Percentiles rank a stretch among this genome's conserved stretches.
These are phyloP conservation scores for Salvelinus alpinus DNA, from an alignment of 2,113 vertebrate genomes.

Conservation along the genomic window DNA sequence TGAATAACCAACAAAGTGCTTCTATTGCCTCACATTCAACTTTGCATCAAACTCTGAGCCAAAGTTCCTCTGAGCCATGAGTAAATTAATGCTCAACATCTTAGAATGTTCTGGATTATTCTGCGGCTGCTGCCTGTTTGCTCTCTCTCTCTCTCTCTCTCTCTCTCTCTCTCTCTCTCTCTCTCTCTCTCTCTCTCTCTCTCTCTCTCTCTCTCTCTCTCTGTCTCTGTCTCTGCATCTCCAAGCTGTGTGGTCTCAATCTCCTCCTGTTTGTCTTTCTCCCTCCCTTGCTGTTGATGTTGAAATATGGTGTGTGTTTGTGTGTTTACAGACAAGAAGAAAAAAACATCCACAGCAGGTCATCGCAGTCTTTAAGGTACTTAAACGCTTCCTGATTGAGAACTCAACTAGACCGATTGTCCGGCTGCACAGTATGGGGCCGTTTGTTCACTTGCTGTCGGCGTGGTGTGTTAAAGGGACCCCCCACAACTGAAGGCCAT, in stretches of 20 bases:
- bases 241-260: not conserved
- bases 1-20: conserved; percentile 1
- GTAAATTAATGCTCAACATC: not conserved
- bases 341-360: conserved; percentile 76
- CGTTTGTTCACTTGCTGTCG: no score
- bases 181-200: no score
- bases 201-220: no score
- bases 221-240: not conserved
- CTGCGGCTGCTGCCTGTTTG: conserved; percentile 1
- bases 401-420: no score
- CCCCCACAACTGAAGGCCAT: no score
- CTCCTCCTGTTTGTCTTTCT: not conserved
- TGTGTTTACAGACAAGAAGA: conserved; percentile 71
- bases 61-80: no score
- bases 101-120: not conserved
- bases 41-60: conserved; percentile 29
- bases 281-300: not conserved
- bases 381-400: conserved; percentile 30
- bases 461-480: no score
- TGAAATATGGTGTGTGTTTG: not conserved
- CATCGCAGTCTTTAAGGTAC: conserved; percentile 64
- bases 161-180: no score
- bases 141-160: no score
- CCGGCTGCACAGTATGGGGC: no score
- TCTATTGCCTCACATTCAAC: conserved; percentile 22